Evolutionary conservation across 1,140 invertebrate genomes (phyloP), one percentile per base, ranked within the genome.

Genomic region (Magallana angulata): DNA sequence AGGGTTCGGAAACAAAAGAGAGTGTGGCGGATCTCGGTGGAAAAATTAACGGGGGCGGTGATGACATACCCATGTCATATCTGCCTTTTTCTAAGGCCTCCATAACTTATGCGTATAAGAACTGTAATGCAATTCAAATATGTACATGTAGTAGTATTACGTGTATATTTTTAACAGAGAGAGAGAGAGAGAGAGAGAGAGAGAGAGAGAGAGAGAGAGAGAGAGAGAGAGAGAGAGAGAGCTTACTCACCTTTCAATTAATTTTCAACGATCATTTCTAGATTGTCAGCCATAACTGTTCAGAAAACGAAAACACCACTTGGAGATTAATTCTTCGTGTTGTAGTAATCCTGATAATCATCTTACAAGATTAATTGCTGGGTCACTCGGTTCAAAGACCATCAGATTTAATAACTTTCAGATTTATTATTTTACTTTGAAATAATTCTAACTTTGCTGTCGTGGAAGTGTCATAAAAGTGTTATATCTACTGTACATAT

Each of bases 1-100:
- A 84, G 11, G 82, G 56, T 36, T 84, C 82, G 24, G 82, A 84
- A 36, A 62, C 82, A 30, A 60, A 59, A 84, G 82, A 84, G 0
- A 84, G n/a, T 7, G 82, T 58, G 56, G 82, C 57, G 11, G 82
- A 59, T 84, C 59, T 59, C 9, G 82, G 57, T 8, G 82, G 82
- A 24, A 84, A 30, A 48, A 76, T 30, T 36, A 30, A 76, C 60
- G 82, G 57, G 12, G 82, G 58, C 11, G 57, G 58, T 36, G 82
- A 24, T 59, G 82, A 59, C 36, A 18, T 84, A 16, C 58, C 58
- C 12, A 57, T 60, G 12, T 58, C 57, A 62, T 58, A 62, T 84
- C 82, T 62, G 58, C 18, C 16, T 84, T 24, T 82, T 36, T 82
- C 48, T 14, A 82, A 82, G 14, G 24, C 76, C 81, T 57, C 81